Evolutionary conservation across 2,888 invertebrate species (phyloP), one percentile per base, ranked within the genome.

Genomic region (Spilosoma lubricipeda): DNA sequence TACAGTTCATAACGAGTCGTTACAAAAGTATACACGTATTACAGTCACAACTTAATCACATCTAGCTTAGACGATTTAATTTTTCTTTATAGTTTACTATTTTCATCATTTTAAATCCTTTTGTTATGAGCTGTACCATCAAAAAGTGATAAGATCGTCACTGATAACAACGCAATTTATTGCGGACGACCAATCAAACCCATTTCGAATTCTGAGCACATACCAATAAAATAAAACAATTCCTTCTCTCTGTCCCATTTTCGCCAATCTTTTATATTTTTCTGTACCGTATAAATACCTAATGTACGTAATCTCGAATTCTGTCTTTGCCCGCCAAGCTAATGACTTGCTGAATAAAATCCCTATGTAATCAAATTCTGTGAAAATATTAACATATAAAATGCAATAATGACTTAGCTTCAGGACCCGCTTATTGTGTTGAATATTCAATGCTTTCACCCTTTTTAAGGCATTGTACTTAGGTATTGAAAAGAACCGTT

Each of bases 301-400:
- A 79, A 82, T 79, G 73, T 73, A 48, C 48, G 59, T 80, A 77
- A 80, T 73, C 39, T 71, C 56, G 74, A 73, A 74, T 77, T 83
- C 77, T 68, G 42, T 71, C 63, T 78, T 68, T 75, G 77, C 72
- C 69, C 72, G 71, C 63, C 70, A 42, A 75, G 75, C 73, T 83
- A 77, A 80, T 79, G 69, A 70, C 66, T 72, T 70, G 42, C 70
- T 79, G 76, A 84, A 77, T 76, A 74, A 75, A 82, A 77, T 74
- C 67, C 30, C 70, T 70, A 72, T 66, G 70, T 71, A 82, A 80
- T 76, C 72, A 77, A 74, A 76, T 36, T 68, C 76, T 82, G 64
- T 64, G 70, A 80, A 79, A 83, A 84, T 80, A 79, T 82, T 75
- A 77, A 73, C 70, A 79, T 79, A 75, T 65, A 79, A 76, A 80